A percentile compares a stretch with the other conserved stretches of the same genome.
phyloP scores from a whole-genome alignment of 2,888 invertebrate species.

The Lysandra bellargus region DNA sequence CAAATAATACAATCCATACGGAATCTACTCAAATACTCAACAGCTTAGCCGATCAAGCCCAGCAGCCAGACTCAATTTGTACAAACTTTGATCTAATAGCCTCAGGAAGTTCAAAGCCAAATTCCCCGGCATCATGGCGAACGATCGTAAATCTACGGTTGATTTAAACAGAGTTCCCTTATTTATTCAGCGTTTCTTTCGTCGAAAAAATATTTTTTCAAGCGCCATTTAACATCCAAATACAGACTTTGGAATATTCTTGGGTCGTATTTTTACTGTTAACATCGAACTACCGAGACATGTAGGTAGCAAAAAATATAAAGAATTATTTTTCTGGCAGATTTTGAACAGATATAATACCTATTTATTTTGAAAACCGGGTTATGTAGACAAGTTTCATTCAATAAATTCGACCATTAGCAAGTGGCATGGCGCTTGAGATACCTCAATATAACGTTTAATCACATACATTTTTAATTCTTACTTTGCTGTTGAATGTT shows the following conservation, averaged over 20 bases:
- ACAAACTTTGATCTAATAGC: background rate
- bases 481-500: no score
- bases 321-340: no score
- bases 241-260: background rate
- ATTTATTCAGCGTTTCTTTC: conserved; percentile 13
- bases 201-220: background rate
- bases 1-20: background rate
- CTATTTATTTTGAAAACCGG: no score
- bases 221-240: background rate
- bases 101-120: conserved; percentile 5
- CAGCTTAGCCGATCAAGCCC: background rate
- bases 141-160: background rate
- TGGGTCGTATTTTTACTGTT: background rate
- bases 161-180: background rate
- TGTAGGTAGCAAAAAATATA: no score
- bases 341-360: no score
- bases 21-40: background rate
- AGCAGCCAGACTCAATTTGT: background rate
- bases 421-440: no score
- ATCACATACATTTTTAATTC: no score
- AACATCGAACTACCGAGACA: no score
- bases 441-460: no score
- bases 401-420: no score
- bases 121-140: background rate
- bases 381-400: no score